Evolutionary conservation across 2,113 vertebrate species (phyloP), one percentile per base, ranked within the genome.

Genomic region (Gymnobelideus leadbeateri): DNA sequence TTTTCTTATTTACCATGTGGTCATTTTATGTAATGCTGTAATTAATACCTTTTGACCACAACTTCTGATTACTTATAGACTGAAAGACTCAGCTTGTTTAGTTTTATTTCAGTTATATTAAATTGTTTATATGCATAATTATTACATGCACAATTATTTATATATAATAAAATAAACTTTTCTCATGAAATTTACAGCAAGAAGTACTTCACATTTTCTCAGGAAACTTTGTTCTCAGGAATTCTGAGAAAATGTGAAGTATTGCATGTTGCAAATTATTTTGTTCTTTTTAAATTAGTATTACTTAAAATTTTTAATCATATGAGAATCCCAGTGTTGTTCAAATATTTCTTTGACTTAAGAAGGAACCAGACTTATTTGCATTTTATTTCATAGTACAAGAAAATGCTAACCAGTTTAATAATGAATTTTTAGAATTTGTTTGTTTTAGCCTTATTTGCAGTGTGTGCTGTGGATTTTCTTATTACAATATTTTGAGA

Each of bases 401-500:
- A 26, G 54, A 26, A n/a, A 61, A 92, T 77, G 61, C 26, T n/a
- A 89, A 61, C 89, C 0, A 0, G 92, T 92, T 94, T 0, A 0
- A 49, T 91, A 54, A 95, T 52, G 4, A 93, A 16, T 51, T 53
- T 2, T 51, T 92, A 0, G 21, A 0, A 94, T 0, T 46, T 31
- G 8, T 95, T 52, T 94, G 26, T 96, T 98, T 77, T 93, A 99
- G 99, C 99, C 99, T 1, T 99, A 99, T 9, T 95, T 99, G 92
- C 99, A 99, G 97, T 99, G 99, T 61, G 95, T 99, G 8, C 8
- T 99, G 53, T 99, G 99, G 98, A 98, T 99, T 4, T 98, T 99
- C 96, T 98, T 99, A 0, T 98, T 99, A 23, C 98, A 99, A 0
- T 99, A 98, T 98, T 98, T 99, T 28, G 99, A 99, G 99, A 98